phyloP scores from a whole-genome alignment of 1,140 invertebrate genomes.

The Mactra quadrangularis region DNA sequence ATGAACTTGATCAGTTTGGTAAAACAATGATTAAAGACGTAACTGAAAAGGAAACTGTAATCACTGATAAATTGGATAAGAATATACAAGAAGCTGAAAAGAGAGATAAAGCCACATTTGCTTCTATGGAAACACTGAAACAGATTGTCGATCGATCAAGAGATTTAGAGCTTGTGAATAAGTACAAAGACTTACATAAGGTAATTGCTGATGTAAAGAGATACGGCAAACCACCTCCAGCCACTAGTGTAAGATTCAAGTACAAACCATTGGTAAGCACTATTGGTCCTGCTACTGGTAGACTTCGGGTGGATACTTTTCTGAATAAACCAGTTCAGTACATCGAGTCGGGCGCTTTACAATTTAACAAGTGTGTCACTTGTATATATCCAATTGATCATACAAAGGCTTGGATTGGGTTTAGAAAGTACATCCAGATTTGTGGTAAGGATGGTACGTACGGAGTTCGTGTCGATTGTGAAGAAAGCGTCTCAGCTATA shows the following conservation, averaged over 20 bases:
- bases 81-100: slow-evolving; percentile 38
- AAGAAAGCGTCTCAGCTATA: slow-evolving; percentile 13
- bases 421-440: slow-evolving; percentile 45
- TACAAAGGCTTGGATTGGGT: slow-evolving; percentile 42
- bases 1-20: slow-evolving; percentile 44
- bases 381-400: slow-evolving; percentile 38
- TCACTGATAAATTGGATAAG: slow-evolving; percentile 11
- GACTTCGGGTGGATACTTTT: slow-evolving; percentile 15
- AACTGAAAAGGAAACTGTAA: slow-evolving; percentile 9
- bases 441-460: slow-evolving; percentile 43
- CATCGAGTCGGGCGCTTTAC: slow-evolving; percentile 7
- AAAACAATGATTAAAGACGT: slow-evolving; percentile 34
- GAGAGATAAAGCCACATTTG: slow-evolving; percentile 8
- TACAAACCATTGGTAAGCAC: slow-evolving; percentile 39
- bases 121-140: slow-evolving; percentile 34
- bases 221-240: slow-evolving; percentile 22
- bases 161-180: slow-evolving; percentile 39
- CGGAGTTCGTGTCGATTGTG: slow-evolving; percentile 31
- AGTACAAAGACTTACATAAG: slow-evolving; percentile 5
- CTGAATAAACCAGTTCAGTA: slow-evolving; percentile 38
- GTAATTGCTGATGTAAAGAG: slow-evolving; percentile 24
- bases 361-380: slow-evolving; percentile 19
- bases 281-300: slow-evolving; percentile 4
- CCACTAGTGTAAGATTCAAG: slow-evolving; percentile 17
- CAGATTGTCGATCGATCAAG: slow-evolving; percentile 33